Evolutionary conservation across 2,888 invertebrate genomes (phyloP), one percentile per base, ranked within the genome.

Genomic region (Aphidoletes aphidimyza): DNA sequence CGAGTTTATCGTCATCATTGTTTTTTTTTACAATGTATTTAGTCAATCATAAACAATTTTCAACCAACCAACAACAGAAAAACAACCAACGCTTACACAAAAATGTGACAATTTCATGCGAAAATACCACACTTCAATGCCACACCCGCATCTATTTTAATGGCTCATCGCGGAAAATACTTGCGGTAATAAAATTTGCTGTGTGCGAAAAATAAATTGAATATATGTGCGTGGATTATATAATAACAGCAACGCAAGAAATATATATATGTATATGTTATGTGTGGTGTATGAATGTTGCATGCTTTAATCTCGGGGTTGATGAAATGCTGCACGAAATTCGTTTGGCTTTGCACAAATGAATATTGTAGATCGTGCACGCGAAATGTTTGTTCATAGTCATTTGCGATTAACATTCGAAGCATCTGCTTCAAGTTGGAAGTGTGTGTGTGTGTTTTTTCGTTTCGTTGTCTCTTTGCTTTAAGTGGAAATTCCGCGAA

Each of bases 111-210:
- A 19, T 69, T 69, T 11, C 30, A 6, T n/a, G n/a, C n/a, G n/a
- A n/a, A n/a, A 34, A 69, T 69, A 69, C 54, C 47, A 47, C 54
- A n/a, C n/a, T n/a, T n/a, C 6, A n/a, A 54, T 39, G 11, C 17
- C 69, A 14, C 5, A 30, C 30, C 69, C 34, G 69, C 69, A 69
- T 69, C 26, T 34, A 69, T 69, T 69, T 69, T 69, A 69, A 69
- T 69, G 30, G 69, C 69, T 69, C 34, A 69, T 69, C 34, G 69
- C 26, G 69, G 26, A 26, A 69, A 69, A 69, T 69, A 14, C 69
- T 69, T 69, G 69, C 69, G 69, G 69, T 69, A 69, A 14, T 69
- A 26, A 69, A 54, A 54, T n/a, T n/a, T n/a, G n/a, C n/a, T 54
- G 54, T n/a, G n/a, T 22, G 30, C 34, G 30, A 69, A 34, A n/a